Evolutionary conservation across 2,888 invertebrate genomes (phyloP).

Genomic region (Megastigmus dorsalis): DNA sequence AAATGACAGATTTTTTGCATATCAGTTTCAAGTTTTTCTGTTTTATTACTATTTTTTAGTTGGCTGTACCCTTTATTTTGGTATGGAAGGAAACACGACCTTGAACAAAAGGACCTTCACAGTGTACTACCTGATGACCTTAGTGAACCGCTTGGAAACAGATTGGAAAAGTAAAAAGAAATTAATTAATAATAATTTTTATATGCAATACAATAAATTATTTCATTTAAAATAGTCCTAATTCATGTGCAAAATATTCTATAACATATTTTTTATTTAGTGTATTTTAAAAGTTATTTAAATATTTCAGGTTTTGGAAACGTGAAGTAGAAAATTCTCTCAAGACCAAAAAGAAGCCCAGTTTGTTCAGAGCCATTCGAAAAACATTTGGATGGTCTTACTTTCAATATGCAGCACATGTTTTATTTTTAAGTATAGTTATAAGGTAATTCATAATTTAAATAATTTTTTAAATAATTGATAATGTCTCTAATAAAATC

Average conservation of each 20-base stretch:
- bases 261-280: too few species aligned
- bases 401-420: conserved; percentile 78
- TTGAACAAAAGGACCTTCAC: conserved; percentile 81
- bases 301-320: conserved; percentile 79
- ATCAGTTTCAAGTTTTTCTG: too few species aligned
- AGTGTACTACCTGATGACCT: conserved; percentile 79
- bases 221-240: background rate
- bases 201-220: background rate
- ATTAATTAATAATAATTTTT: background rate
- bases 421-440: conserved; percentile 78
- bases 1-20: too few species aligned
- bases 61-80: conserved; percentile 82
- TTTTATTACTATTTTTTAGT: conserved; percentile 72
- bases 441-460: conserved; percentile 74
- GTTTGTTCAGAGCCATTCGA: conserved; percentile 78
- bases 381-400: conserved; percentile 80
- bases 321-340: conserved; percentile 76
- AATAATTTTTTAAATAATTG: too few species aligned
- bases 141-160: conserved; percentile 81
- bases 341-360: conserved; percentile 77
- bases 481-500: background rate
- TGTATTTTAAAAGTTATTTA: too few species aligned
- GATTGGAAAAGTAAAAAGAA: conserved; percentile 77
- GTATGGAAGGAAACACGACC: conserved; percentile 79
- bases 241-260: conserved; percentile 14